Conservation (phyloP, 2,797 vertebrate species). For the Lacerta agilis region DNA sequence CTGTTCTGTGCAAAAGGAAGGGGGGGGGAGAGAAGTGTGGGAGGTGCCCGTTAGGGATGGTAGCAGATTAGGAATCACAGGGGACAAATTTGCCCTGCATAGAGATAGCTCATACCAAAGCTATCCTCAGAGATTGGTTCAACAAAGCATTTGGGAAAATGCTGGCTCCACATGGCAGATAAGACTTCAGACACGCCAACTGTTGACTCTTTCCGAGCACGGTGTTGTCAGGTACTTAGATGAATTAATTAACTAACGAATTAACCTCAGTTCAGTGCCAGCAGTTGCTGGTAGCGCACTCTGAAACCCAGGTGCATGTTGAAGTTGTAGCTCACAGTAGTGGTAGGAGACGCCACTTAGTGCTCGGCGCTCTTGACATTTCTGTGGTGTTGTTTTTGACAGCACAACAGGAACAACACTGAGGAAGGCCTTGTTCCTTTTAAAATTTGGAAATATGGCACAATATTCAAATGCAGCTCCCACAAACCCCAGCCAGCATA, state of each 20-base stretch:
- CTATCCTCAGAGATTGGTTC: conserved; percentile 56
- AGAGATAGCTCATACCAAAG: conserved; percentile 42
- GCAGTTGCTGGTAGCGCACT: background rate
- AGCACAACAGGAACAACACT: too few relatives aligned
- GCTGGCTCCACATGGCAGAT: conserved; percentile 63
- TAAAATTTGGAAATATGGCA: too few relatives aligned
- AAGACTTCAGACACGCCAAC: conserved; percentile 43
- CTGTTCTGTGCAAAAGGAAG: conserved; percentile 37
- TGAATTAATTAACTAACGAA: background rate
- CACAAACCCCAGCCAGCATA: too few relatives aligned
- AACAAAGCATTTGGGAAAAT: conserved; percentile 51
- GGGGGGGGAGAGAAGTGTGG: too few relatives aligned
- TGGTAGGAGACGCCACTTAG: too few relatives aligned
- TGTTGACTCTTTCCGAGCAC: conserved; percentile 38
- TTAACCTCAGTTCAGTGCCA: background rate
- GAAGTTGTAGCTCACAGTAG: background rate
- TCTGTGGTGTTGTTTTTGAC: too few relatives aligned
- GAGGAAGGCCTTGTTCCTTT: too few relatives aligned
- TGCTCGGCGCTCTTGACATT: background rate
- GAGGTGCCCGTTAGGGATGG: conserved; percentile 29
- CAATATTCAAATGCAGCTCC: too few relatives aligned
- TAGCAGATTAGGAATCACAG: conserved; percentile 61
- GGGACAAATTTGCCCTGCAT: conserved; percentile 59
- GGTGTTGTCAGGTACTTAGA: background rate
- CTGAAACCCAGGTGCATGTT: background rate